Percentiles rank a stretch among this genome's conserved stretches.
Evolutionary conservation across 2,888 invertebrate genomes (phyloP).

Genomic region (Drosophila ochracea): DNA sequence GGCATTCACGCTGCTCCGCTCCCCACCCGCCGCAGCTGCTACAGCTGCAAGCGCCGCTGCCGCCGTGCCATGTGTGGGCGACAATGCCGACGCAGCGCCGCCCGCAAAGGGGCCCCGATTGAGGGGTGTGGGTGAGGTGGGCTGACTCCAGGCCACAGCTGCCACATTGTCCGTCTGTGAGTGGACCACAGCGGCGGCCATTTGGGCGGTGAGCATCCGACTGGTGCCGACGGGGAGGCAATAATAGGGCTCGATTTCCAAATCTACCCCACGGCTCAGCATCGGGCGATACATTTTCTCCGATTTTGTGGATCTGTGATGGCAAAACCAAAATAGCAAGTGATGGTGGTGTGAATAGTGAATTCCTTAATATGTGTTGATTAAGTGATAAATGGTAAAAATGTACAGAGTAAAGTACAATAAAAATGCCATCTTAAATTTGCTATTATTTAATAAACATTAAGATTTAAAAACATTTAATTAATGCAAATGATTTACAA

Average conservation of each 20-base stretch:
- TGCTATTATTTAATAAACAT: not conserved
- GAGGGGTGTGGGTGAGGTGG: conserved; percentile 90
- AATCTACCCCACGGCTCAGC: conserved; percentile 92
- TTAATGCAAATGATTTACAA: not conserved
- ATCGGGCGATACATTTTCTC: conserved; percentile 97
- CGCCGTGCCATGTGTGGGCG: conserved; percentile 87
- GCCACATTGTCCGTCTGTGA: conserved; percentile 43
- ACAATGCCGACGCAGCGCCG: conserved; percentile 80
- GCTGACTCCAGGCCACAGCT: conserved; percentile 89
- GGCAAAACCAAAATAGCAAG: conserved; percentile 32
- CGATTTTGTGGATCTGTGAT: conserved; percentile 94
- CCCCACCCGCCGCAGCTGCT: conserved; percentile 41
- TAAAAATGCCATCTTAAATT: not conserved
- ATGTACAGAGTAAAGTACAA: not conserved
- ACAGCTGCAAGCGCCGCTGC: conserved; percentile 44
- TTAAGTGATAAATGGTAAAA: not conserved
- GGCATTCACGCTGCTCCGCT: conserved; percentile 65
- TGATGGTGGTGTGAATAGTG: conserved; percentile 1
- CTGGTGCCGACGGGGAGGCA: conserved; percentile 90
- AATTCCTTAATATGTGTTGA: not conserved
- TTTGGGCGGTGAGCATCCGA: conserved; percentile 81
- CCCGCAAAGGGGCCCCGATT: conserved; percentile 84
- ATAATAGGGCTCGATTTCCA: conserved; percentile 94
- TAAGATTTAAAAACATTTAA: not conserved
- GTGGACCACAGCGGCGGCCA: conserved; percentile 79